These are phyloP conservation scores for Papilio dardanus DNA, from an alignment of 1,140 invertebrate species.

Conservation along the genomic window DNA sequence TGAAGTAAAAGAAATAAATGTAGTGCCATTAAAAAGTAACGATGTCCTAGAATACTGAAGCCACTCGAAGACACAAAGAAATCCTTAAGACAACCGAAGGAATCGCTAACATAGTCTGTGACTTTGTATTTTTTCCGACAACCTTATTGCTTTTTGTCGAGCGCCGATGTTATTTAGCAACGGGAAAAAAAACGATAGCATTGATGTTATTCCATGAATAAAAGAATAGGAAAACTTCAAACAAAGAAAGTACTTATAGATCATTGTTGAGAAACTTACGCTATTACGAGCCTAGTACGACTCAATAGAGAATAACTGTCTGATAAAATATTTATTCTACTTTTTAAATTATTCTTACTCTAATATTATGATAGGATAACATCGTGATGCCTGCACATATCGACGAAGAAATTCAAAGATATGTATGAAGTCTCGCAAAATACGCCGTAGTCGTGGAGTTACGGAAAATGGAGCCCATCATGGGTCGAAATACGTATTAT, in stretches of 20 bases:
- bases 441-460: no score
- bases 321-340: conserved; percentile 6
- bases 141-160: conserved; percentile 30
- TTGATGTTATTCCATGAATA: conserved; percentile 22
- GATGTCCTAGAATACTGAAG: not conserved
- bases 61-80: conserved; percentile 13
- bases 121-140: conserved; percentile 28
- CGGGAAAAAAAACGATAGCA: conserved; percentile 24
- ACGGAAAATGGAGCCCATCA: no score
- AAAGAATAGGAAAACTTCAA: conserved; percentile 17
- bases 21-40: conserved; percentile 25
- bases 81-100: conserved; percentile 2
- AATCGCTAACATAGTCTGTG: conserved; percentile 11
- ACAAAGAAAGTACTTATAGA: conserved; percentile 6
- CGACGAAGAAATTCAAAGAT: no score
- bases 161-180: conserved; percentile 25
- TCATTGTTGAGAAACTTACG: conserved; percentile 14
- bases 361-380: no score
- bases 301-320: not conserved
- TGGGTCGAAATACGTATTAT: no score
- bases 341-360: no score
- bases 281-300: not conserved
- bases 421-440: no score
- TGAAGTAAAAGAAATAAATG: not conserved
- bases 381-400: no score